Conservation (phyloP, 1,140 invertebrate species). For the Hormaphis cornu region DNA sequence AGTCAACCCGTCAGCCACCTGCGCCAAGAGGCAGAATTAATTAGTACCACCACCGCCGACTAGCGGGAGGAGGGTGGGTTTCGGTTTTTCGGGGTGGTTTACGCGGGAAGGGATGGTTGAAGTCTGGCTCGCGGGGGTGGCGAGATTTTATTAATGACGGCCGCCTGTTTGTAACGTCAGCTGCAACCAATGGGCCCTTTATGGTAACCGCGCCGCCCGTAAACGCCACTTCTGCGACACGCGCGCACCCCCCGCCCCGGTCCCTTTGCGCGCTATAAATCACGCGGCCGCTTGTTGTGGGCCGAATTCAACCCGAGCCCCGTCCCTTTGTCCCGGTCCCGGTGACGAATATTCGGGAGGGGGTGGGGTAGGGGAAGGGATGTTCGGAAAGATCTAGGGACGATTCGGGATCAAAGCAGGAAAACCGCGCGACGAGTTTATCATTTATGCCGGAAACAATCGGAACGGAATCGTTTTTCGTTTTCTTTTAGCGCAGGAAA, state of each 20-base stretch:
- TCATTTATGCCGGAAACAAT: too few species aligned
- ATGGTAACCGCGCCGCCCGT: constrained; percentile 19
- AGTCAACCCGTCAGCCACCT: constrained; percentile 26
- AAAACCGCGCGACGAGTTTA: too few species aligned
- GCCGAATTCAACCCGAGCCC: background rate
- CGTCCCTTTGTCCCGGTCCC: too few species aligned
- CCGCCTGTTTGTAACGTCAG: constrained; percentile 28
- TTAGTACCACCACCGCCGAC: background rate
- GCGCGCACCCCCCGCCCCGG: background rate
- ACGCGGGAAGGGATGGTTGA: background rate
- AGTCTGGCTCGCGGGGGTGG: background rate
- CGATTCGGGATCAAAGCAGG: too few species aligned
- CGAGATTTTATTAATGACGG: constrained; percentile 27
- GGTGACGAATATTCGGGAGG: too few species aligned
- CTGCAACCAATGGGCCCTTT: constrained; percentile 29
- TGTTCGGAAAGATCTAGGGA: too few species aligned
- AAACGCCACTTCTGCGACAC: constrained; percentile 26
- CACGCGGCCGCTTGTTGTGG: constrained; percentile 17
- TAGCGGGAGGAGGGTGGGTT: background rate
- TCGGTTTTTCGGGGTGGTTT: too few species aligned
- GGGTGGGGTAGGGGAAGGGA: too few species aligned
- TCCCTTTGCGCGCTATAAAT: background rate
- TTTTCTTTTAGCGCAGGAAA: too few species aligned
- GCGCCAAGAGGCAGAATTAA: constrained; percentile 20
- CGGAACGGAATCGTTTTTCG: too few species aligned